phyloP scores from a whole-genome alignment of 1,140 invertebrate genomes.

The Magallana gigas region DNA sequence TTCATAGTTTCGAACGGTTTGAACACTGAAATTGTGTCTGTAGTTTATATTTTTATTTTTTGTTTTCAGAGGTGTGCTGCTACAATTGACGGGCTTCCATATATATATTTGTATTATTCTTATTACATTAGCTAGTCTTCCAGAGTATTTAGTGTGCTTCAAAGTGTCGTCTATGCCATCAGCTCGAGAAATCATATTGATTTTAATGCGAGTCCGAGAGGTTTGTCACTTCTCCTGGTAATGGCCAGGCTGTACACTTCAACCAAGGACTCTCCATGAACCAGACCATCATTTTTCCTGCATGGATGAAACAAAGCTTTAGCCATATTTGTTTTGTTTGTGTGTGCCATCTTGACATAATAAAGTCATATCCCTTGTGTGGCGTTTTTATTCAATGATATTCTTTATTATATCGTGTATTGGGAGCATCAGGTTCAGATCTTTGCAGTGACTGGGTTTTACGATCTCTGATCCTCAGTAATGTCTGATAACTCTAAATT shows the following conservation, averaged over 20 bases:
- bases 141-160: slow-evolving; percentile 15
- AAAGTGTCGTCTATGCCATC: not conserved
- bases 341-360: not conserved
- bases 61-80: not conserved
- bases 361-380: not conserved
- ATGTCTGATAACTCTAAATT: too few relatives aligned
- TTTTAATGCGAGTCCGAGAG: not conserved
- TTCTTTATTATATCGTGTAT: too few relatives aligned
- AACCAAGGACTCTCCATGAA: not conserved
- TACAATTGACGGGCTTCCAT: slow-evolving; percentile 26
- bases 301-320: not conserved
- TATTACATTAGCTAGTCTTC: slow-evolving; percentile 20
- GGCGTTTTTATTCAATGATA: too few relatives aligned
- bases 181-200: not conserved
- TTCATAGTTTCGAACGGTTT: too few relatives aligned
- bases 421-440: too few relatives aligned
- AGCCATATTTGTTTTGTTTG: not conserved
- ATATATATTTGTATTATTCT: not conserved
- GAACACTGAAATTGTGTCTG: too few relatives aligned
- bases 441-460: too few relatives aligned
- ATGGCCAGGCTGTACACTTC: not conserved
- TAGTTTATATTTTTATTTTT: not conserved
- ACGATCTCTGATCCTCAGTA: too few relatives aligned
- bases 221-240: not conserved
- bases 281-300: not conserved